These are phyloP conservation scores for Brotula barbata DNA, from an alignment of 2,797 vertebrate species.

Conservation along the genomic window DNA sequence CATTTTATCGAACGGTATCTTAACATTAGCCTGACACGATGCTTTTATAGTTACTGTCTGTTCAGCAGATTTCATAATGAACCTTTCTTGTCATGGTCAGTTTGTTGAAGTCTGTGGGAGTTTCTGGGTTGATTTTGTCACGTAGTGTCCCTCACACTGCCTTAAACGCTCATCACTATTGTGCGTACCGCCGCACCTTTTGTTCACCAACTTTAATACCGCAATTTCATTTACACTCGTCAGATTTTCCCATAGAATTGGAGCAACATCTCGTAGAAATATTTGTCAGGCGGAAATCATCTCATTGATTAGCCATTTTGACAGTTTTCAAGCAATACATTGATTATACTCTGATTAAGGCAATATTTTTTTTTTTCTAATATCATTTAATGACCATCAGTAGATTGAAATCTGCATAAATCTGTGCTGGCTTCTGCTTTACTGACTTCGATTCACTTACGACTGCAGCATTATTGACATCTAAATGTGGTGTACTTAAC, in stretches of 20 bases:
- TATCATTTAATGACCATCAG: too few relatives aligned
- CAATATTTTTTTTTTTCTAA: too few relatives aligned
- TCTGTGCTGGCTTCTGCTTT: too few relatives aligned
- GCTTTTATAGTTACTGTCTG: not conserved
- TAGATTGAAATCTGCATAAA: too few relatives aligned
- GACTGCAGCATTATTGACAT: too few relatives aligned
- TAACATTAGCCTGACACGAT: not conserved
- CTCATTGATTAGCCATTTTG: too few relatives aligned
- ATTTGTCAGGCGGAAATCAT: too few relatives aligned
- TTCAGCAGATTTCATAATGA: not conserved
- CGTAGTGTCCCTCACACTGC: slow-evolving; percentile 16
- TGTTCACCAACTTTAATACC: not conserved
- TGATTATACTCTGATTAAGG: too few relatives aligned
- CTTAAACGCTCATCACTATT: slow-evolving; percentile 14
- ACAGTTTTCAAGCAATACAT: too few relatives aligned
- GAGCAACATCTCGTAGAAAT: too few relatives aligned
- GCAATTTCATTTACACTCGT: not conserved
- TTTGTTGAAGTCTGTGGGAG: not conserved
- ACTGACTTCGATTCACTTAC: too few relatives aligned
- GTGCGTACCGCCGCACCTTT: not conserved
- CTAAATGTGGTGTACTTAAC: too few relatives aligned
- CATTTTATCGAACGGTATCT: not conserved
- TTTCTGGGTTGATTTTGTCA: slow-evolving; percentile 3
- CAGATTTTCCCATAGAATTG: not conserved
- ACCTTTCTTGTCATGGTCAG: not conserved